phyloP scores from a whole-genome alignment of 2,888 invertebrate species.

The Camponotus fellah region DNA sequence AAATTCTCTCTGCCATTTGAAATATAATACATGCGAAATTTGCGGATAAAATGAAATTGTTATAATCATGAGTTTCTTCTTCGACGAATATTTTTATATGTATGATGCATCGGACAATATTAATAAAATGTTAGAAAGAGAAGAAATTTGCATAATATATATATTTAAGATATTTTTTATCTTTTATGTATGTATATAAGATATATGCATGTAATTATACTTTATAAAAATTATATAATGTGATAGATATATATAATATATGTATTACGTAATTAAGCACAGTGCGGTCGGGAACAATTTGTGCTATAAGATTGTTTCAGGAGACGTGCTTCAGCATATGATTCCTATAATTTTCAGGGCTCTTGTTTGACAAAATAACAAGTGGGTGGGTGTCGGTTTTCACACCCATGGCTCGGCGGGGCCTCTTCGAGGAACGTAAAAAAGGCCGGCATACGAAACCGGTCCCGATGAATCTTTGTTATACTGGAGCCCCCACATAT shows the following conservation, averaged over 20 bases:
- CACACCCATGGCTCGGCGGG: slow-evolving; percentile 85
- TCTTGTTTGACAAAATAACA: slow-evolving; percentile 84
- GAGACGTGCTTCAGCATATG: slow-evolving; percentile 67
- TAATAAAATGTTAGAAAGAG: not conserved
- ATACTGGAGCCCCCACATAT: slow-evolving; percentile 70
- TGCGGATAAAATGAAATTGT: not conserved
- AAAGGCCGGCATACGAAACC: slow-evolving; percentile 84
- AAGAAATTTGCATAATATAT: too few species aligned
- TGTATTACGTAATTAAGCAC: slow-evolving; percentile 31
- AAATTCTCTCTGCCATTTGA: slow-evolving; percentile 2
- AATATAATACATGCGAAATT: slow-evolving; percentile 14
- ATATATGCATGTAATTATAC: not conserved
- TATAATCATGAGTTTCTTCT: not conserved
- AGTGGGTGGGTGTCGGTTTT: slow-evolving; percentile 86
- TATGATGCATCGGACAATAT: not conserved
- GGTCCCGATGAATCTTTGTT: slow-evolving; percentile 85
- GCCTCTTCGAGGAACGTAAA: slow-evolving; percentile 82
- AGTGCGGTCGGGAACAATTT: slow-evolving; percentile 60
- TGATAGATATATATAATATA: not conserved
- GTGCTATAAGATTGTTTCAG: slow-evolving; percentile 22
- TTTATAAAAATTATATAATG: slow-evolving; percentile 1
- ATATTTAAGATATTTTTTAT: too few species aligned
- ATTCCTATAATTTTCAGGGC: slow-evolving; percentile 82
- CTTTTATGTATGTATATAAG: not conserved
- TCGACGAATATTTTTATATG: not conserved